Base-by-base conservation (phyloP, 2,888 invertebrate species). In the Druceiella hillmani region DNA sequence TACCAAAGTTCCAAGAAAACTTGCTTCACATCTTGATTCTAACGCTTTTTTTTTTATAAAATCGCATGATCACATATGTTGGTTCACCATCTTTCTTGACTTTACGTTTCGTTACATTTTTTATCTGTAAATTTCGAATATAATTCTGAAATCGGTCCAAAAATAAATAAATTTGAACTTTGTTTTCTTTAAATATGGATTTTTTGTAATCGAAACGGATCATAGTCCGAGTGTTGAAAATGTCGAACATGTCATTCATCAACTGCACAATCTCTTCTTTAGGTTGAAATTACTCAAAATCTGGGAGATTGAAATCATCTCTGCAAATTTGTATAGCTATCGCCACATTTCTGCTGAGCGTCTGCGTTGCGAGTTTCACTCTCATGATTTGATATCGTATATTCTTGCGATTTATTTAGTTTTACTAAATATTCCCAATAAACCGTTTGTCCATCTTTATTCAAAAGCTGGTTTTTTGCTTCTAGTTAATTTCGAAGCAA, bases 191-290 rank as follows among this genome's bases (percentile, higher is more conserved):
- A 35, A n/a, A 14, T 32, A 12, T 17, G 7, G 30, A 16, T 4
- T 10, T 4, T 30, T 30, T 30, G 10, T 32, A 17, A 3, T 22
- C 32, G 4, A 14, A 17, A 32, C 10, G 15, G 6, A 17, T 12
- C 20, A 15, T 11, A 5, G n/a, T 5, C 3, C 32, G 17, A 9
- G 32, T 17, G 38, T 46, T 38, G 35, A 49, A 46, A 38, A 50
- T 51, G 17, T 52, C 54, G 42, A 51, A 53, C 9, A 51, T 33
- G n/a, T 49, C 35, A 44, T 52, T 46, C 22, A 50, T 40, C 17
- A 46, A 31, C 20, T 45, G 20, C 2, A 49, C 37, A 33, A 50
- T 46, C 17, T 7, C 11, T 32, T 15, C 17, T 17, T 17, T 11
- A 17, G 17, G 5, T 32, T 11, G 7, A n/a, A n/a, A n/a, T n/a